phyloP scores from a whole-genome alignment of 2,797 vertebrate species.

The Glossophaga mutica region DNA sequence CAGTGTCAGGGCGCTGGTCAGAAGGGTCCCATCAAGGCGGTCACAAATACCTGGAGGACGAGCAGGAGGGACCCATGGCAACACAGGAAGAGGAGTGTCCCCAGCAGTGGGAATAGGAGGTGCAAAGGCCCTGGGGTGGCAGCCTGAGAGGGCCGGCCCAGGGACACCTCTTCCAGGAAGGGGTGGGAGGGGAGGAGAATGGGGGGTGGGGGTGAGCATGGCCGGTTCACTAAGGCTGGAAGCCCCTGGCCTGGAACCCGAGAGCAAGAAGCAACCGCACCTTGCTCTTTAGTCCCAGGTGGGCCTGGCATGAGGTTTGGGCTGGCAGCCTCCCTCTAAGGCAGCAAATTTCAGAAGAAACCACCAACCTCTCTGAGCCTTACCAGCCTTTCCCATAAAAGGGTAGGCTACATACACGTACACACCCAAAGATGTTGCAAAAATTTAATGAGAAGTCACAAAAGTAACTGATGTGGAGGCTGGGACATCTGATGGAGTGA shows the following conservation, averaged over 20 bases:
- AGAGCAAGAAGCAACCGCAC: not conserved
- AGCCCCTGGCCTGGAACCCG: not conserved
- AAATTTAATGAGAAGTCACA: not conserved
- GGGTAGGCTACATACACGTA: no score
- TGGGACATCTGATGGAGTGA: no score
- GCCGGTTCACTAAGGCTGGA: not conserved
- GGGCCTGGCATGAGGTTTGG: not conserved
- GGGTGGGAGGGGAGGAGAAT: not conserved
- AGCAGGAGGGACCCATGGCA: rapidly evolving
- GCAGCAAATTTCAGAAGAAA: not conserved
- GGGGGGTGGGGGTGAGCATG: not conserved
- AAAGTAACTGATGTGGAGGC: not conserved
- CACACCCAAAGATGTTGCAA: not conserved
- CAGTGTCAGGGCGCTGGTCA: rapidly evolving
- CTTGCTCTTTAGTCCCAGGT: not conserved
- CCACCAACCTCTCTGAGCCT: not conserved
- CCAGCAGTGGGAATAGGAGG: not conserved
- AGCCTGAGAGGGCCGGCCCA: not conserved
- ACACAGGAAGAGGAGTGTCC: not conserved
- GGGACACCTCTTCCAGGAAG: not conserved
- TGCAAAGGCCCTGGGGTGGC: not conserved
- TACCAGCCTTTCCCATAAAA: no score
- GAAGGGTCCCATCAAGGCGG: not conserved
- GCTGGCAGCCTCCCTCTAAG: not conserved
- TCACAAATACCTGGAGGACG: not conserved